phyloP scores from a whole-genome alignment of 2,797 vertebrate genomes.

The Danio kyathit region DNA sequence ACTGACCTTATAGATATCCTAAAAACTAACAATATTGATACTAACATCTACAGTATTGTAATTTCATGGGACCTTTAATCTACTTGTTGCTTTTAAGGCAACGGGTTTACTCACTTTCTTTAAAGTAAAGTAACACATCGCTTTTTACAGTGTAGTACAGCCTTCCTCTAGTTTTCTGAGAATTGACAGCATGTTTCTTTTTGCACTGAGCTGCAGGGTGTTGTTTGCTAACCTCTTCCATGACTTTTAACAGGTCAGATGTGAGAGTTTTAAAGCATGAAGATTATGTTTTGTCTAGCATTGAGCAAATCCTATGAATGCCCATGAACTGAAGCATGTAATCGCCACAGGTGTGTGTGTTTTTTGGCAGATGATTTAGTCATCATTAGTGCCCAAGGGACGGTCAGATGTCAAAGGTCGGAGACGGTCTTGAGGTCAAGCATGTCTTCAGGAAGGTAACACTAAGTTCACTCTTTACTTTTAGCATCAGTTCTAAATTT shows the following conservation, averaged over 20 bases:
- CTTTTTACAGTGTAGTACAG: no score
- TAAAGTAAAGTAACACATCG: no score
- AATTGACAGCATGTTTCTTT: background rate
- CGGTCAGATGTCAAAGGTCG: conserved; percentile 53
- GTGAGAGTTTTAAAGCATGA: background rate
- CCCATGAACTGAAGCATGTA: conserved; percentile 1
- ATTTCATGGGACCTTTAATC: no score
- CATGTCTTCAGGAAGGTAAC: conserved; percentile 54
- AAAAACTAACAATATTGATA: no score
- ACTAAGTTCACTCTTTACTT: conserved; percentile 49
- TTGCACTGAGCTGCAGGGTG: conserved; percentile 14
- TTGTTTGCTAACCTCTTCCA: conserved; percentile 27
- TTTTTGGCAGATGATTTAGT: conserved; percentile 43
- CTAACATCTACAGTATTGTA: no score
- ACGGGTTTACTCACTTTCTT: no score
- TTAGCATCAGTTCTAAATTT: background rate
- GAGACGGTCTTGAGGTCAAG: conserved; percentile 56
- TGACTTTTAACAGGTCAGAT: conserved; percentile 33
- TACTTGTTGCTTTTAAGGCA: no score
- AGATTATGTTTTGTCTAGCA: conserved; percentile 8
- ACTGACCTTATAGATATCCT: no score
- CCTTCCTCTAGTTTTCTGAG: background rate
- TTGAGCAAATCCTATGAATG: background rate
- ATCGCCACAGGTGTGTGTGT: conserved; percentile 16
- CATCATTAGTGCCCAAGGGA: conserved; percentile 47